Evolutionary conservation across 30 jellyfish, hydroid and myxozoan species (phyloP).

Genomic region (Turritopsis rubra): DNA sequence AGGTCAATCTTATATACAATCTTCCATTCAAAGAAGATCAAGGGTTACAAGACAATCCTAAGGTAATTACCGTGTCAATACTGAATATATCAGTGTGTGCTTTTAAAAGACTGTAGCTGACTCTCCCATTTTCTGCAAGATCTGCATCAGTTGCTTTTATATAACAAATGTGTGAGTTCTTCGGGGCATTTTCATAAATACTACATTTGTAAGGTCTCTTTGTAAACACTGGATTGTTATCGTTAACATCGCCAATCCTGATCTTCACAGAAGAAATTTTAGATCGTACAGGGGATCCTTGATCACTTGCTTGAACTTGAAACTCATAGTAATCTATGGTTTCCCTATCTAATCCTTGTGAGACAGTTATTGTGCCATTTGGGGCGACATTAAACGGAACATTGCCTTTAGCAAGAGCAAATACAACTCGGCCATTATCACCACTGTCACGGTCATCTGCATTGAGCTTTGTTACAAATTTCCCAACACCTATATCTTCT

Average conservation of each 20-base stretch:
- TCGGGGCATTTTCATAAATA: constrained; percentile 58
- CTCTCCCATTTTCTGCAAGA: constrained; percentile 57
- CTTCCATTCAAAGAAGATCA: too few species aligned
- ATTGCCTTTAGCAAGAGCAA: not conserved
- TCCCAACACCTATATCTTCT: constrained; percentile 39
- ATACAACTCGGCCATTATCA: constrained; percentile 21
- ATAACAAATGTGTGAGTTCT: constrained; percentile 40
- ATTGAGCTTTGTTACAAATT: constrained; percentile 26
- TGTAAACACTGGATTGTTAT: constrained; percentile 57
- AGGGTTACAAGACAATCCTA: too few species aligned
- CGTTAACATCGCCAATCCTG: constrained; percentile 59
- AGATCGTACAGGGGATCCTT: constrained; percentile 23
- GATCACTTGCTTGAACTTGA: constrained; percentile 51
- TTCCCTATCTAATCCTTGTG: constrained; percentile 50
- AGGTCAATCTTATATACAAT: not conserved
- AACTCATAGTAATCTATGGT: constrained; percentile 41
- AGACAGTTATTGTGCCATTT: constrained; percentile 34
- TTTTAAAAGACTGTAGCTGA: constrained; percentile 23
- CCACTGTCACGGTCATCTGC: constrained; percentile 75
- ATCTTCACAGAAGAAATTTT: constrained; percentile 42
- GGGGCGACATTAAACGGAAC: constrained; percentile 34
- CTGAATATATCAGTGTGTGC: constrained; percentile 20
- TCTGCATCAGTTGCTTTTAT: constrained; percentile 72
- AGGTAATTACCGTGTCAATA: constrained; percentile 34
- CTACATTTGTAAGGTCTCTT: constrained; percentile 35